phyloP scores from a whole-genome alignment of 2,797 vertebrate genomes.

The Phoeniculus purpureus region DNA sequence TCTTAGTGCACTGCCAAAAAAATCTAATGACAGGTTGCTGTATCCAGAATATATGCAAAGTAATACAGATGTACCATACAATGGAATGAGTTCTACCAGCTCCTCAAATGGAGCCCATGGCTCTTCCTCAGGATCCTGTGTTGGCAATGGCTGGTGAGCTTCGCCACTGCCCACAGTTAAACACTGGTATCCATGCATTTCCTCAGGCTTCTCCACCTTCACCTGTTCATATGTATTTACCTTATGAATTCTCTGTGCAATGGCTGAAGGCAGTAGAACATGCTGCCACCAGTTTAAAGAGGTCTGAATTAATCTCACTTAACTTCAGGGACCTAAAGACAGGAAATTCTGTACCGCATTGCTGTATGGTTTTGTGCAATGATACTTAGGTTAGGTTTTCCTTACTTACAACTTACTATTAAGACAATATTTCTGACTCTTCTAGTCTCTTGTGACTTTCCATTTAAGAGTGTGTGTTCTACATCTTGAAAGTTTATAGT shows the following conservation, averaged over 20 bases:
- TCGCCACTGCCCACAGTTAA: neutral
- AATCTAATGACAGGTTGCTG: neutral
- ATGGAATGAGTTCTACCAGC: neutral
- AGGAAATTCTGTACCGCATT: neutral
- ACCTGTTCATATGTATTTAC: neutral
- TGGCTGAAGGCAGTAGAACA: no score
- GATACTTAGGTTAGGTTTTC: neutral
- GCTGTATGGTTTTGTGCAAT: neutral
- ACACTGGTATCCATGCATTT: neutral
- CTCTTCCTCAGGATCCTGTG: neutral
- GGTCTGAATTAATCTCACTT: neutral
- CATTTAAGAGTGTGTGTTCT: neutral
- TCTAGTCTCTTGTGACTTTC: no score
- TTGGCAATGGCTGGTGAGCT: neutral
- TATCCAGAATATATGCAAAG: neutral
- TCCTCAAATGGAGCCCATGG: fast-evolving
- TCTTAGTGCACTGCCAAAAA: neutral
- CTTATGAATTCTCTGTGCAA: neutral
- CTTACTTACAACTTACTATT: neutral
- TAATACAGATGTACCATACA: neutral
- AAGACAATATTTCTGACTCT: neutral
- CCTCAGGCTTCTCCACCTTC: neutral
- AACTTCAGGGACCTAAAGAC: neutral
- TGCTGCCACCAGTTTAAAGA: neutral
- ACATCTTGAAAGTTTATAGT: neutral